phyloP scores from a whole-genome alignment of 2,797 vertebrate genomes.

The Cheirogaleus major region DNA sequence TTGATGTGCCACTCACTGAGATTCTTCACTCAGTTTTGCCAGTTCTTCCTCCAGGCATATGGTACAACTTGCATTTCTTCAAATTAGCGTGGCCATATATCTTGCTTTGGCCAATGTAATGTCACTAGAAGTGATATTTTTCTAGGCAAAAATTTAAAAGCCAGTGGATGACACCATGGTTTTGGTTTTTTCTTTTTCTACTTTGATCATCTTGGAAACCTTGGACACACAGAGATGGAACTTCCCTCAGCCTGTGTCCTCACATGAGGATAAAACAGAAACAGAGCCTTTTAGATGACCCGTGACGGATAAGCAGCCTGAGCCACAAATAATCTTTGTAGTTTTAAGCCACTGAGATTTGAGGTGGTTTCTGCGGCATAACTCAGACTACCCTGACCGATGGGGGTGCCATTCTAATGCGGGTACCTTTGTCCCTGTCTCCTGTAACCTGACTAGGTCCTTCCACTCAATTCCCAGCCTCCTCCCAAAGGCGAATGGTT shows the following conservation, averaged over 20 bases:
- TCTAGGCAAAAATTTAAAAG: background rate
- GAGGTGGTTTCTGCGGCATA: background rate
- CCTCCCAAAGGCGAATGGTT: background rate
- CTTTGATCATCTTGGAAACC: background rate
- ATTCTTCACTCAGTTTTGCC: background rate
- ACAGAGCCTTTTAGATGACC: background rate
- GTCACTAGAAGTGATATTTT: background rate
- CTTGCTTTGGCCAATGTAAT: background rate
- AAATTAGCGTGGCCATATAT: background rate
- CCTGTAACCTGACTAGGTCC: background rate
- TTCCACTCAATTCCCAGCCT: background rate
- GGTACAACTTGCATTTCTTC: background rate
- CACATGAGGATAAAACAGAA: background rate
- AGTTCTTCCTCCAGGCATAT: background rate
- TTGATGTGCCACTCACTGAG: rapidly evolving
- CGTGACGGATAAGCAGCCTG: background rate
- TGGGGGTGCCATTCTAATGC: background rate
- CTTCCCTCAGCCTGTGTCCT: background rate
- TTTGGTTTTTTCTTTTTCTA: background rate
- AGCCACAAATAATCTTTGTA: background rate
- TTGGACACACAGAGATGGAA: background rate
- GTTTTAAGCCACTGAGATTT: background rate
- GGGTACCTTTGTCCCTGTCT: background rate
- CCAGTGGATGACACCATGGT: background rate
- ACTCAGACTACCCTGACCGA: background rate